These are phyloP conservation scores for Sceliomorpha sp. DNA, from an alignment of 2,888 invertebrate genomes.

Conservation along the genomic window DNA sequence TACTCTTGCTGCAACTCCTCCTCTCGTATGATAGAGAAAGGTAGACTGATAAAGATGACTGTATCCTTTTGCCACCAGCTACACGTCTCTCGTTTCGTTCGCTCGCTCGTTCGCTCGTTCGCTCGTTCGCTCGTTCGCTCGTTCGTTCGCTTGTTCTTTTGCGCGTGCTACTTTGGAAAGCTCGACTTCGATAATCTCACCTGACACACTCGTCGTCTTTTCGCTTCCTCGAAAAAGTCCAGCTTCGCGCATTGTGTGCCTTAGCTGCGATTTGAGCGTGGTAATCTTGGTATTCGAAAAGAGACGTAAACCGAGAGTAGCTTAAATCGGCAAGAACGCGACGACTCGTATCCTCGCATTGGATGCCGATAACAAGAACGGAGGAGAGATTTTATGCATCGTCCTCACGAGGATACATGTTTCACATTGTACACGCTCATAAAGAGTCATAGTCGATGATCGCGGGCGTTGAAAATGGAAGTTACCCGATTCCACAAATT, in stretches of 20 bases:
- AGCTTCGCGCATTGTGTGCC: too few species aligned
- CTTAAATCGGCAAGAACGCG: constrained; percentile 2
- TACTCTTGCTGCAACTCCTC: constrained; percentile 52
- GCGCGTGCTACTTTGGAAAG: too few species aligned
- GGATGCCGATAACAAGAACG: constrained; percentile 10
- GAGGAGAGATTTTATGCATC: constrained; percentile 6
- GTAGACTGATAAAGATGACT: constrained; percentile 29
- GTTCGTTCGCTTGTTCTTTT: too few species aligned
- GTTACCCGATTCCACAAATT: constrained; percentile 57
- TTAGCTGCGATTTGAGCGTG: too few species aligned
- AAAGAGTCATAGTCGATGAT: constrained; percentile 65
- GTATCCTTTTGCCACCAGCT: constrained; percentile 34
- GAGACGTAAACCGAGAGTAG: not conserved
- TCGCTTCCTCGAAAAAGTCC: too few species aligned
- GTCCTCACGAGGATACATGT: constrained; percentile 16
- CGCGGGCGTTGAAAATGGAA: constrained; percentile 55
- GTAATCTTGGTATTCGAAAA: too few species aligned
- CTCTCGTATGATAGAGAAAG: constrained; percentile 29
- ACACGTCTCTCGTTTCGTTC: too few species aligned
- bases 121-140: too few species aligned
- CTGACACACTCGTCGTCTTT: too few species aligned
- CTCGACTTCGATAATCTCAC: too few species aligned
- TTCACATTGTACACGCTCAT: constrained; percentile 41
- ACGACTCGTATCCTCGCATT: not conserved
- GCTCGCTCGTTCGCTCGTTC: too few species aligned